Conservation (phyloP, 2,797 vertebrate genomes). For the Parauchenoglanis ngamensis region DNA sequence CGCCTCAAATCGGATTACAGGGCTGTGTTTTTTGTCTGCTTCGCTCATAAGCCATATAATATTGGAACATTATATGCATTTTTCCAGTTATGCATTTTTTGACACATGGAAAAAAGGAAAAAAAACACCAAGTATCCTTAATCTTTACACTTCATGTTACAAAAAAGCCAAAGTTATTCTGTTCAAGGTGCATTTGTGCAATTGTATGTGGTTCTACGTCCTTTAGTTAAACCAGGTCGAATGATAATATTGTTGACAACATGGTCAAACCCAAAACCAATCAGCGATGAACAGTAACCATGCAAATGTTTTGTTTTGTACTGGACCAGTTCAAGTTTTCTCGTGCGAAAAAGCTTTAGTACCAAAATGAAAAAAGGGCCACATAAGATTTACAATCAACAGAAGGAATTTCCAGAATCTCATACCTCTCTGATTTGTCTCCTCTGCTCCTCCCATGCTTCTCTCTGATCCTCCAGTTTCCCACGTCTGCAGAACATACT, state of each 20-base stretch:
- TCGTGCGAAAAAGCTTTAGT: neutral
- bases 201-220: neutral
- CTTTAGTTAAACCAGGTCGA: neutral
- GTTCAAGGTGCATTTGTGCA: neutral
- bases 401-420: neutral
- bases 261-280: neutral
- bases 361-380: neutral
- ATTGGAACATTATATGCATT: neutral
- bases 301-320: neutral
- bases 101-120: neutral
- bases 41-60: neutral
- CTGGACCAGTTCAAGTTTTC: neutral
- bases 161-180: neutral
- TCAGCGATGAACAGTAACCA: neutral
- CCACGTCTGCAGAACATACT: constrained; percentile 66
- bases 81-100: neutral
- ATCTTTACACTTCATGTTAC: neutral
- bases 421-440: constrained; percentile 67
- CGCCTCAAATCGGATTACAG: neutral
- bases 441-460: constrained; percentile 74
- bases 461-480: constrained; percentile 70
- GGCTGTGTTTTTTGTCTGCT: neutral
- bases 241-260: neutral
- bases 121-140: neutral
- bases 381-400: neutral